Evolutionary conservation across 2,113 vertebrate species (phyloP), one percentile per base, ranked within the genome.

Genomic region (Centropus bengalensis): DNA sequence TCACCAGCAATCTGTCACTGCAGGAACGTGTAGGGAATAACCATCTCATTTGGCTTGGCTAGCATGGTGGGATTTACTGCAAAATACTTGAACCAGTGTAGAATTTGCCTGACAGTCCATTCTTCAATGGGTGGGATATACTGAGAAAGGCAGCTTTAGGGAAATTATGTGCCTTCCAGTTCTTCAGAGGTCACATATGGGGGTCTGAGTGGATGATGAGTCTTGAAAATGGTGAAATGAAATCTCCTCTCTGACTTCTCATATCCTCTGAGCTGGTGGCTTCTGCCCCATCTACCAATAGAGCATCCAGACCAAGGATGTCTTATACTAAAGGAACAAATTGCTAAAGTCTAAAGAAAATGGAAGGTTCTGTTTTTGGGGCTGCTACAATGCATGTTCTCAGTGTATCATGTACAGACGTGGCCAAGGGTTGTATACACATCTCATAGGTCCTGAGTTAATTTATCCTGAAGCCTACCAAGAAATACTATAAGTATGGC

Each of bases 61-160:
- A 52, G 45, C 0, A 0, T 33, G 36, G 13, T 70, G 14, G 1
- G 3, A 62, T 91, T 86, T 70, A 42, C 42, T 68, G 52, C 55
- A 55, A 67, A 67, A 28, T 63, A 28, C 62, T 82, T 67, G 55
- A 92, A 55, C 16, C 15, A 73, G 9, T 0, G 0, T 2, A 33
- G 38, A 59, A 18, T 88, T 94, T 92, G 56, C 20, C 45, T 78
- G 68, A 30, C 12, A 64, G 18, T 55, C 47, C 12, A 1, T 88
- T 93, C 33, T 60, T 73, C 40, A 76, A 1, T 56, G 67, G 17
- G 15, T 73, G 49, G 45, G 21, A 81, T 58, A 45, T 62, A 45
- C 16, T 26, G 55, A 59, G 36, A 88, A 36, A 88, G 24, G 27
- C n/a, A 86, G 12, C 40, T 86, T 62, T 62, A 36, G 60, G 55